Evolutionary conservation across 2,888 invertebrate genomes (phyloP).

Genomic region (Alloscopus bannaensis): DNA sequence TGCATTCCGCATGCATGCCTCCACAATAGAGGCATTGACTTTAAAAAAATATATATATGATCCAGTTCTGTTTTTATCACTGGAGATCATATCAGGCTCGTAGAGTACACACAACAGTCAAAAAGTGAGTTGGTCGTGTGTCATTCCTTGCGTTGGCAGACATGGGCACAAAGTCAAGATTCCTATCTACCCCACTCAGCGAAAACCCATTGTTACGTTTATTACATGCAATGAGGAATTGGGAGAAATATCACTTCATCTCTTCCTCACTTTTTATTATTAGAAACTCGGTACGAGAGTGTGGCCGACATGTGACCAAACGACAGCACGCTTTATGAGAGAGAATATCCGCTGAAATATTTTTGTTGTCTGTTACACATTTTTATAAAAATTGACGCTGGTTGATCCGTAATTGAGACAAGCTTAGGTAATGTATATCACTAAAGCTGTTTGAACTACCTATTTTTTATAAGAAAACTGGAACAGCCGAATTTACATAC

Average conservation of each 20-base stretch:
- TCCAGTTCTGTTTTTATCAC: constrained; percentile 18
- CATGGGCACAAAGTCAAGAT: constrained; percentile 26
- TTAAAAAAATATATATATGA: not conserved
- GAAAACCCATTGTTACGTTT: constrained; percentile 3
- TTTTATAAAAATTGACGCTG: too few relatives aligned
- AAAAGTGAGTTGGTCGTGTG: constrained; percentile 26
- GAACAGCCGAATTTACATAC: too few relatives aligned
- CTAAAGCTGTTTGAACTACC: too few relatives aligned
- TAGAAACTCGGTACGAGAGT: constrained; percentile 1
- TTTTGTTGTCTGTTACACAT: constrained; percentile 17
- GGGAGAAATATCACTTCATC: too few relatives aligned
- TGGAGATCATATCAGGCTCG: not conserved
- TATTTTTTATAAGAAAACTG: too few relatives aligned
- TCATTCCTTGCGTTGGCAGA: constrained; percentile 13
- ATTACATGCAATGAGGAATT: too few relatives aligned
- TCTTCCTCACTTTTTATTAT: constrained; percentile 3
- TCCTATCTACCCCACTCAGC: constrained; percentile 27
- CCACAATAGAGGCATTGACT: not conserved
- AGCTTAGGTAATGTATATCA: too few relatives aligned
- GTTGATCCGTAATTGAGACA: too few relatives aligned
- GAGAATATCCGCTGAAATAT: constrained; percentile 11
- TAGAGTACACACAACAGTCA: not conserved
- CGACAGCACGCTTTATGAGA: not conserved
- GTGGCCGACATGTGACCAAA: constrained; percentile 17
- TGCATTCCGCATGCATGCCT: not conserved